Percentiles rank a stretch among this genome's conserved stretches.
phyloP scores from a whole-genome alignment of 64 coral and sea anemone species.

The Porites lutea region DNA sequence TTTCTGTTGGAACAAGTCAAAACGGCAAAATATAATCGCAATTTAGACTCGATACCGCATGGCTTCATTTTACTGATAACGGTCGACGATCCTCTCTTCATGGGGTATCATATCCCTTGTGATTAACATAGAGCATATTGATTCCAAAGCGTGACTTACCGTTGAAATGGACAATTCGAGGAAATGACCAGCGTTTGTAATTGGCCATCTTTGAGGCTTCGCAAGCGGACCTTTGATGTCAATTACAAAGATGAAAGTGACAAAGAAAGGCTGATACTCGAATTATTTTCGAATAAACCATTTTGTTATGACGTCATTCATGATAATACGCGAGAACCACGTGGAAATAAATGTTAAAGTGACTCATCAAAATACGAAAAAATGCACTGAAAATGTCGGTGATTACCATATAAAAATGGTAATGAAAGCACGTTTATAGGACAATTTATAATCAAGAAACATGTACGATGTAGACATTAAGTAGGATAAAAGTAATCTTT shows the following conservation, averaged over 20 bases:
- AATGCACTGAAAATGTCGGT: no score
- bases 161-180: conserved; percentile 28
- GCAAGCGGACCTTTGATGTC: background rate
- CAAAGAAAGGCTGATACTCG: background rate
- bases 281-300: conserved; percentile 3
- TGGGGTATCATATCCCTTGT: background rate
- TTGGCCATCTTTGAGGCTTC: background rate
- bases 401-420: no score
- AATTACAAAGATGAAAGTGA: background rate
- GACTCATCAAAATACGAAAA: background rate
- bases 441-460: no score
- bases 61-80: no score
- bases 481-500: no score
- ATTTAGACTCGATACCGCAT: no score
- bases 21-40: no score
- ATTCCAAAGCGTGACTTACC: background rate
- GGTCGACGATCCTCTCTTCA: background rate
- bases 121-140: background rate
- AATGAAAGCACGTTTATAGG: no score
- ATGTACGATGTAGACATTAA: no score
- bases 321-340: background rate
- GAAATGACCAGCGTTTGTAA: conserved; percentile 5
- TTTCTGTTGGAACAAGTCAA: no score
- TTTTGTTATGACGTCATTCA: background rate
- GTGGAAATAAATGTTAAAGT: background rate